A percentile compares a stretch with the other conserved stretches of the same genome.
Conservation (phyloP, 2,113 vertebrate species). For the Cichladusa arquata region DNA sequence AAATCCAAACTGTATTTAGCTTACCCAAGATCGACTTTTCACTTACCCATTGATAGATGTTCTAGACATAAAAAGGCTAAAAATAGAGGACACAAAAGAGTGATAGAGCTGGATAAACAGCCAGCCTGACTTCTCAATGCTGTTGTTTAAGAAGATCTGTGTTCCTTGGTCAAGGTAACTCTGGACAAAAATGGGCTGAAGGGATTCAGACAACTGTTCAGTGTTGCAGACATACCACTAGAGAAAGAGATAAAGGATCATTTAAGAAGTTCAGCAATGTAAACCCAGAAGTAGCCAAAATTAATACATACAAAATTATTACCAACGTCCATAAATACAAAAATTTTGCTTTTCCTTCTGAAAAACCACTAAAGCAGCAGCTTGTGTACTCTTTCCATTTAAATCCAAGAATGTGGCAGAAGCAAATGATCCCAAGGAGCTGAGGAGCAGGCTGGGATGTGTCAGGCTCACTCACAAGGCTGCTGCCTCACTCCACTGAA, state of each 20-base stretch:
- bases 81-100: slow-evolving; percentile 90
- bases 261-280: slow-evolving; percentile 5
- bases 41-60: slow-evolving; percentile 98
- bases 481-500: neutral
- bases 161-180: slow-evolving; percentile 90
- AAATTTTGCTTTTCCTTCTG: neutral
- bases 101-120: slow-evolving; percentile 96
- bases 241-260: slow-evolving; percentile 29
- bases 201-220: slow-evolving; percentile 83
- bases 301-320: neutral
- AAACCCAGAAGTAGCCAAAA: neutral
- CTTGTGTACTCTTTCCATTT: neutral
- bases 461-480: neutral
- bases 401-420: neutral
- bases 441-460: neutral
- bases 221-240: slow-evolving; percentile 93
- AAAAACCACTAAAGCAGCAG: neutral
- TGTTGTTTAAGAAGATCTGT: slow-evolving; percentile 87
- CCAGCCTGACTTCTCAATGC: slow-evolving; percentile 95
- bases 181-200: slow-evolving; percentile 87
- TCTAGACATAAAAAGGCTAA: slow-evolving; percentile 93
- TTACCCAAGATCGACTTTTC: neutral
- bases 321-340: neutral
- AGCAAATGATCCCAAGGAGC: neutral
- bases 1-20: neutral